Evolutionary conservation across 2,888 invertebrate species (phyloP), one percentile per base, ranked within the genome.

Genomic region (Pimpla rufipes): DNA sequence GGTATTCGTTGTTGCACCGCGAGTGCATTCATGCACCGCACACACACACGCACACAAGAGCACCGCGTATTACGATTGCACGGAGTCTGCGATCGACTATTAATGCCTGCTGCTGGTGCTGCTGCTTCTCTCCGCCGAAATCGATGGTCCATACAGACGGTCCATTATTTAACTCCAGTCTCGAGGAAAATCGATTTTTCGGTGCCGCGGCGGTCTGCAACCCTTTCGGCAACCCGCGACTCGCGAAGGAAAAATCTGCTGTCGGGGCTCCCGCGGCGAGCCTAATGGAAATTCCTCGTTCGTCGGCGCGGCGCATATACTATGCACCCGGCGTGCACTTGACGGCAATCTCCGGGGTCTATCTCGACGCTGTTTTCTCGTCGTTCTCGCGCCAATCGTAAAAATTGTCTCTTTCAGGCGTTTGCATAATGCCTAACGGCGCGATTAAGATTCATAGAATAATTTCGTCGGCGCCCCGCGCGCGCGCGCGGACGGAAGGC

Each of bases 361-460:
- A n/a, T n/a, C 29, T 29, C 29, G 68, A 62, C 50, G 2, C 18
- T 6, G 67, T 11, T 23, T 18, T 66, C 55, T 70, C 64, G 57
- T 74, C 45, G 52, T 18, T 66, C 55, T 70, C 64, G 57, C 70
- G 37, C 45, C 57, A 70, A 74, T 59, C 55, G 73, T 62, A 37
- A 50, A 80, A 77, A 80, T 90, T 90, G 90, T 90, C 89, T 89
- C 87, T 90, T 90, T 88, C 90, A 90, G 89, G 89, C 83, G 86
- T 87, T 86, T 89, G 90, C 91, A 91, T 91, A 91, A 91, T 89
- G 86, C 64, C 66, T 87, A 85, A 88, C 86, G 81, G 88, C 82
- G 75, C 88, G 88, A 91, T 91, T 90, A 91, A 89, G 88, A 91
- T 91, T 91, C 91, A 91, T 91, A 91, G 91, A 91, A 91, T 91